Conservation (phyloP, 2,888 invertebrate species). For the Melieria picta region DNA sequence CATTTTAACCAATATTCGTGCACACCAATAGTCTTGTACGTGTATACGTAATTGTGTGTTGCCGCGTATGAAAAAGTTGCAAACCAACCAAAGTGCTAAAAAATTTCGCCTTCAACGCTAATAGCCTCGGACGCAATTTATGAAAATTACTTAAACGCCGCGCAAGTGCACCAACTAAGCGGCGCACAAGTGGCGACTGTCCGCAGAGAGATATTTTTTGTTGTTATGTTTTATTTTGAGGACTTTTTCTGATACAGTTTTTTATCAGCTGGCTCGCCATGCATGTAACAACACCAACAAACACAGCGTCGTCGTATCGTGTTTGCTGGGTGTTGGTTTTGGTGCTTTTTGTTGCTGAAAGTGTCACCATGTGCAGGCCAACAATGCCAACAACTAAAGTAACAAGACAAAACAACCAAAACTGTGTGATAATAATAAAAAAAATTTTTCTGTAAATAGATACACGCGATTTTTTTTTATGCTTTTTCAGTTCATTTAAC, state of each 20-base stretch:
- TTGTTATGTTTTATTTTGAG: no score
- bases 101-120: slow-evolving; percentile 44
- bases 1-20: no score
- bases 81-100: not conserved
- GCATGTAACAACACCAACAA: no score
- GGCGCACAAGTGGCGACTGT: slow-evolving; percentile 38
- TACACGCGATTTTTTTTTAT: slow-evolving; percentile 27
- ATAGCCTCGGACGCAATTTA: slow-evolving; percentile 56
- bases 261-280: no score
- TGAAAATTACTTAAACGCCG: slow-evolving; percentile 55
- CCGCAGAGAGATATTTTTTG: slow-evolving; percentile 37
- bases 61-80: not conserved
- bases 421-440: not conserved
- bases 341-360: not conserved
- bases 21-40: not conserved
- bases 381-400: no score
- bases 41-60: not conserved
- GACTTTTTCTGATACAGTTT: no score
- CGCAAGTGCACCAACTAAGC: not conserved
- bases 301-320: no score
- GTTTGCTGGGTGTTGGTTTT: slow-evolving; percentile 27
- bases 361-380: slow-evolving; percentile 55
- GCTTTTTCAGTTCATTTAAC: slow-evolving; percentile 43
- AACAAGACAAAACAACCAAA: no score
- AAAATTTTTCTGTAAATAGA: no score